These are phyloP conservation scores for Forbesichthys papilliferus DNA, from an alignment of 2,113 vertebrate genomes.

Conservation along the genomic window DNA sequence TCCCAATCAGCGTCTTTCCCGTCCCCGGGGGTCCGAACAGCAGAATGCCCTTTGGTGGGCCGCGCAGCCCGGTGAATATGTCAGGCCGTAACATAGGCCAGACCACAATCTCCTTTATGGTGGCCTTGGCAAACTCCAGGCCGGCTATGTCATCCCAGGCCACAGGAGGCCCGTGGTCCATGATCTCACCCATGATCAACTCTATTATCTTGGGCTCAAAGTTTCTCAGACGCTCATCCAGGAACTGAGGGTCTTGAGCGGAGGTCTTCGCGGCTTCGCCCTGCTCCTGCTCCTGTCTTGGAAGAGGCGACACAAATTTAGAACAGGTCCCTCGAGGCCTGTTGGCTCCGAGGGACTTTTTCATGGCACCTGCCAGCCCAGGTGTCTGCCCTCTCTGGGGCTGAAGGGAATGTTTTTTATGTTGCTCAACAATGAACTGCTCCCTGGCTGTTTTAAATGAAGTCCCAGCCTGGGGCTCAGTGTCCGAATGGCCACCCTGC, in stretches of 20 bases:
- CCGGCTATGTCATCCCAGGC: slow-evolving; percentile 95
- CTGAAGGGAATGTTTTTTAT: slow-evolving; percentile 81
- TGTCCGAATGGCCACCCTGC: slow-evolving; percentile 37
- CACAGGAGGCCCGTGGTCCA: slow-evolving; percentile 92
- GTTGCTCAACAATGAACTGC: slow-evolving; percentile 85
- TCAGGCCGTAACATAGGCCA: slow-evolving; percentile 98
- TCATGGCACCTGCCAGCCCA: slow-evolving; percentile 66
- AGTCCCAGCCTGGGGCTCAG: slow-evolving; percentile 38
- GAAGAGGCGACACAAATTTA: slow-evolving; percentile 90
- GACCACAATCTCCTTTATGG: slow-evolving; percentile 96
- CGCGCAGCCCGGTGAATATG: slow-evolving; percentile 92
- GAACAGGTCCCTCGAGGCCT: slow-evolving; percentile 84
- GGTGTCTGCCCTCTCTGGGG: slow-evolving; percentile 58
- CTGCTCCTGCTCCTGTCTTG: slow-evolving; percentile 80
- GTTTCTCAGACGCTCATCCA: slow-evolving; percentile 87
- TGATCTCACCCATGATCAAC: slow-evolving; percentile 93
- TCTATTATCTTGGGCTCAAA: slow-evolving; percentile 96
- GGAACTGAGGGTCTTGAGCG: slow-evolving; percentile 50
- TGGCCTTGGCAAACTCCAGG: slow-evolving; percentile 93
- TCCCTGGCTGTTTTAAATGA: slow-evolving; percentile 90
- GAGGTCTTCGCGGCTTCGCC: slow-evolving; percentile 13
- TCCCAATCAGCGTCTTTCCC: slow-evolving; percentile 96
- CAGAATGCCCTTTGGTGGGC: slow-evolving; percentile 95
- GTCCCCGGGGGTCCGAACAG: slow-evolving; percentile 95
- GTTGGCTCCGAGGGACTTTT: slow-evolving; percentile 90